Conservation (phyloP, 2,797 vertebrate genomes). For the Enteromius unitaeniatus region DNA sequence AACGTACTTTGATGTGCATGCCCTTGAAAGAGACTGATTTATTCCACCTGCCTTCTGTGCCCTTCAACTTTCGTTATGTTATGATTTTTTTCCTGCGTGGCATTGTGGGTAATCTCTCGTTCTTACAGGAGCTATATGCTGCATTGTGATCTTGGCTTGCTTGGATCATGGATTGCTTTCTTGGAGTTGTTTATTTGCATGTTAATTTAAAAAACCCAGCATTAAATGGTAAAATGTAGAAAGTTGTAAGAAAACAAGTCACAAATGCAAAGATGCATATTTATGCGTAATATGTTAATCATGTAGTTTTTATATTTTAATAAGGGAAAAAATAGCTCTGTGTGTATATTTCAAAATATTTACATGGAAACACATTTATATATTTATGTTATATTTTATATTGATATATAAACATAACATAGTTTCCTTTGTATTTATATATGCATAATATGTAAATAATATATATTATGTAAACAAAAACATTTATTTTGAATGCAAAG, state of each 20-base stretch:
- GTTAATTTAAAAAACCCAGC: constrained; percentile 63
- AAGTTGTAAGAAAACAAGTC: constrained; percentile 69
- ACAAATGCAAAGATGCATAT: constrained; percentile 16
- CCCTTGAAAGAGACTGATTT: constrained; percentile 31
- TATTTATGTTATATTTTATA: too few relatives aligned
- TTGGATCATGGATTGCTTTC: constrained; percentile 4
- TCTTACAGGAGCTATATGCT: constrained; percentile 20
- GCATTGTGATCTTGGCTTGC: neutral
- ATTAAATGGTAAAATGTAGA: constrained; percentile 73
- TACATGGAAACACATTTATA: too few relatives aligned
- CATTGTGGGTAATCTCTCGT: constrained; percentile 28
- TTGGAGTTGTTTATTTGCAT: constrained; percentile 69
- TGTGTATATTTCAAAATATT: too few relatives aligned
- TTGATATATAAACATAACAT: too few relatives aligned
- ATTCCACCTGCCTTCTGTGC: constrained; percentile 22
- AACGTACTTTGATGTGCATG: constrained; percentile 31
- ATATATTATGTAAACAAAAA: too few relatives aligned
- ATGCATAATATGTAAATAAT: too few relatives aligned
- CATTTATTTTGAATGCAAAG: too few relatives aligned
- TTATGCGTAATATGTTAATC: neutral
- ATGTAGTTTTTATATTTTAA: neutral
- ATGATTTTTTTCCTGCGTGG: constrained; percentile 18
- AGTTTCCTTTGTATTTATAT: too few relatives aligned
- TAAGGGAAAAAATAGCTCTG: neutral
- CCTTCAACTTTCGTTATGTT: constrained; percentile 18